Conservation (phyloP, 2,113 vertebrate species). For the Mormyrus iriodes region DNA sequence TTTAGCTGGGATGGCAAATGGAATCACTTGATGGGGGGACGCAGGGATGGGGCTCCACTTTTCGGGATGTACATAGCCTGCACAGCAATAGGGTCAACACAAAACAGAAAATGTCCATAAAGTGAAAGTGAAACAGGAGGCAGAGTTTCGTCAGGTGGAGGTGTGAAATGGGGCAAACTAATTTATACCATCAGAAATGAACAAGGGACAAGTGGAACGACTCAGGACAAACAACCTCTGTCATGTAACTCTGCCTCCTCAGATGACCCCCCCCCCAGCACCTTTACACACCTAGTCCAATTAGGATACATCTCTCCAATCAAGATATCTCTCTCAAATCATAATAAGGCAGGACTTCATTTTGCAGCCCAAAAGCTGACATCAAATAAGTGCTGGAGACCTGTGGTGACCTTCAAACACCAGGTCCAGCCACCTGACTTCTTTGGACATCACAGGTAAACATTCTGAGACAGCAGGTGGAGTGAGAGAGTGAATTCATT, state of each 20-base stretch:
- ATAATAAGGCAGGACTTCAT: background rate
- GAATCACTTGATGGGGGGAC: background rate
- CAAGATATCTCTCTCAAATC: too few relatives aligned
- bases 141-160: background rate
- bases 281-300: background rate
- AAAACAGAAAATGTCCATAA: background rate
- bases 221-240: background rate
- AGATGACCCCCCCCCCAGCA: background rate
- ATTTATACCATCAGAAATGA: background rate
- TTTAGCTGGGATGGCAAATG: background rate
- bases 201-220: background rate
- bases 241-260: background rate
- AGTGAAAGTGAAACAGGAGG: background rate
- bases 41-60: background rate
- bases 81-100: background rate
- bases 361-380: background rate
- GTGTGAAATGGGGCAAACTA: background rate
- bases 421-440: background rate
- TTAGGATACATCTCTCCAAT: too few relatives aligned
- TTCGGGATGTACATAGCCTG: background rate
- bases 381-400: background rate
- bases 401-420: background rate
- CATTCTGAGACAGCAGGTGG: conserved; percentile 21
- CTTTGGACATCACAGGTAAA: background rate
- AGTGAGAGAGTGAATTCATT: conserved; percentile 8